A percentile compares a stretch with the other conserved stretches of the same genome.
Conservation (phyloP, 2,888 invertebrate species). For the Chrysodeixis includens region DNA sequence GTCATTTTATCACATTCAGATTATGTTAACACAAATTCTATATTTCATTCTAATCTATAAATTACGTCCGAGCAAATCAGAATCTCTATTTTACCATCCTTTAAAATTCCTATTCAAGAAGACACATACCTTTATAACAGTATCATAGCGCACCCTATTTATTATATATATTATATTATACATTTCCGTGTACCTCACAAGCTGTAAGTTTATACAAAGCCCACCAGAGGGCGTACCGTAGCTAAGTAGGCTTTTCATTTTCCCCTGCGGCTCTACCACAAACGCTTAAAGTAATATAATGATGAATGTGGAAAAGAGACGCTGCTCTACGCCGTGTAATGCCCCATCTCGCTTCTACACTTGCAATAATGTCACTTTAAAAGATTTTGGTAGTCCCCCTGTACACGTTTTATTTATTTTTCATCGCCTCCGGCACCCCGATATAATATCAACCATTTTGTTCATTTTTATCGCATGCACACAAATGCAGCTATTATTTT, state of each 20-base stretch:
- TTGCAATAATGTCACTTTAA: no score
- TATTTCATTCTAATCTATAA: no score
- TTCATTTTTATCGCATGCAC: constrained; percentile 84
- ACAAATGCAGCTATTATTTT: constrained; percentile 81
- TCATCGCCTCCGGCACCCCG: constrained; percentile 82
- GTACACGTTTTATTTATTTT: constrained; percentile 86
- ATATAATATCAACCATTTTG: constrained; percentile 84
- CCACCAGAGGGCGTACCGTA: constrained; percentile 76
- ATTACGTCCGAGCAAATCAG: no score
- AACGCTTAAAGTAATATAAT: no score
- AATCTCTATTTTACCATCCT: no score
- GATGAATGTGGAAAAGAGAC: no score
- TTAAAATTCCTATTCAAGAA: not conserved
- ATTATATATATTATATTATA: constrained; percentile 25
- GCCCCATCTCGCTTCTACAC: no score
- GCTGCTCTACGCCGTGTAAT: no score
- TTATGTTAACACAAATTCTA: no score
- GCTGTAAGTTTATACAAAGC: constrained; percentile 66
- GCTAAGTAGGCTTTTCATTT: constrained; percentile 83
- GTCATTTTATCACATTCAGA: no score
- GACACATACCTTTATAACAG: not conserved
- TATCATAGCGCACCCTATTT: constrained; percentile 6
- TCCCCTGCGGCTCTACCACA: no score
- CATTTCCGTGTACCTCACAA: constrained; percentile 23
- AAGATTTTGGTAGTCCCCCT: no score